These are phyloP conservation scores for Hoplostethus atlanticus DNA, from an alignment of 2,797 vertebrate species.

Conservation along the genomic window DNA sequence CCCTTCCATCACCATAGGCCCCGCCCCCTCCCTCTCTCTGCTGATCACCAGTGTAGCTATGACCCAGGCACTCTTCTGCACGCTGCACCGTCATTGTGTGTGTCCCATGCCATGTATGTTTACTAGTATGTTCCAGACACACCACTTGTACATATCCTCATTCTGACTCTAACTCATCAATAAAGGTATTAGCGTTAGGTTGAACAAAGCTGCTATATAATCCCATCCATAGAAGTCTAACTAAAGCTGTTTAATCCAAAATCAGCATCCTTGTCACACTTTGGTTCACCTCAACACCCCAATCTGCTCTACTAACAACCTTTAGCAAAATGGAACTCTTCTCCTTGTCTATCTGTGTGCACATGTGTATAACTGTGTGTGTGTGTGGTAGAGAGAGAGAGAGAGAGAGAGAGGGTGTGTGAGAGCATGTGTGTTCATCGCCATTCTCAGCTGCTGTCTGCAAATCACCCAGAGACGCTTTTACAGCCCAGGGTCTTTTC, in stretches of 20 bases:
- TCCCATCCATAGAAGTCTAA: constrained; percentile 36
- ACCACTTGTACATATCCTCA: constrained; percentile 34
- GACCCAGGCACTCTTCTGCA: constrained; percentile 27
- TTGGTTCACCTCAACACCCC: constrained; percentile 45
- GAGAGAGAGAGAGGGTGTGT: neutral
- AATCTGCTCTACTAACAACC: constrained; percentile 36
- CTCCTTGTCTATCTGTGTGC: neutral
- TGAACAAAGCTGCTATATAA: constrained; percentile 50
- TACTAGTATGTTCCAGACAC: constrained; percentile 2
- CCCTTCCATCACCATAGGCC: constrained; percentile 27
- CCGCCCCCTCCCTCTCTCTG: constrained; percentile 7
- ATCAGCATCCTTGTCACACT: constrained; percentile 53
- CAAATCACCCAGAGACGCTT: constrained; percentile 77
- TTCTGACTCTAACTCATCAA: constrained; percentile 56
- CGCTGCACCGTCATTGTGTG: neutral
- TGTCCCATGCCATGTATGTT: constrained; percentile 15
- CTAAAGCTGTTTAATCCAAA: constrained; percentile 54
- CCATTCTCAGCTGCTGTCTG: constrained; percentile 73
- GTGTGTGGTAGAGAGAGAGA: constrained; percentile 1
- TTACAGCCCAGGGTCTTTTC: constrained; percentile 65
- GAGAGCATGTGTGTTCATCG: constrained; percentile 30
- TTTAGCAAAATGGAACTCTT: neutral
- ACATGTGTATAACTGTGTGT: constrained; percentile 15
- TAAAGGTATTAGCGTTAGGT: constrained; percentile 50
- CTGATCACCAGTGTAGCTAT: constrained; percentile 39